Base-by-base conservation (phyloP, 2,113 vertebrate genomes). In the Prionailurus bengalensis region DNA sequence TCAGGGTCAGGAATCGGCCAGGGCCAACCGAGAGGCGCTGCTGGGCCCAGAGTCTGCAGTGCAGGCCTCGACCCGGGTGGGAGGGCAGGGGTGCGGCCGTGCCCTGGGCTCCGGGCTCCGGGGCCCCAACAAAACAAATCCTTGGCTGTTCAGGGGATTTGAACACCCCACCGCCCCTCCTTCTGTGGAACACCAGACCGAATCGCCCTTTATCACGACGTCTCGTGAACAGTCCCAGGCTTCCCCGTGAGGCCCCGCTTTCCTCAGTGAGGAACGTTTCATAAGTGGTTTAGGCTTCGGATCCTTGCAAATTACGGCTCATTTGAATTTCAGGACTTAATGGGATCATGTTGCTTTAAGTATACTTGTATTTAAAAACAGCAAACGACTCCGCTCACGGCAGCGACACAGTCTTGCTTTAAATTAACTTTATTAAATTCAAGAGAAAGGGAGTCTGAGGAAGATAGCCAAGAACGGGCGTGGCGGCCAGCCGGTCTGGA, bases 401-500 rank as follows among this genome's bases (percentile, higher is more conserved):
- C 12, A 36, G 27, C 1, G 42, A 55, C 15, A 10, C 36, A 19
- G 10, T 15, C 25, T 68, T 16, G 13, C 9, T 82, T 48, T 16
- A 31, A 7, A 51, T 48, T 1, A 12, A 73, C 36, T 66, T 17
- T 21, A 63, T 51, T 25, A 31, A 33, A 16, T 53, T 16, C 17
- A 17, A 36, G 36, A 68, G 12, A 13, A 39, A 33, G n/a, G 29
- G 10, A 36, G 29, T 39, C 13, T 53, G 4, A 61, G 7, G 19
- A 21, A 25, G 36, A 14, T 0, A 36, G 55, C 19, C 10, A 10
- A 16, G 2, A 7, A 3, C 45, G 4, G 1, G 7, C 7, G 0
- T 0, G n/a, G 14, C 0, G 0, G 11, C 15, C 0, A 0, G 1
- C 14, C 1, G 0, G 0, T 31, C 51, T 4, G 4, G 27, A 17